Base-by-base conservation (phyloP, 2,113 vertebrate genomes). In the Sinocyclocheilus grahami region DNA sequence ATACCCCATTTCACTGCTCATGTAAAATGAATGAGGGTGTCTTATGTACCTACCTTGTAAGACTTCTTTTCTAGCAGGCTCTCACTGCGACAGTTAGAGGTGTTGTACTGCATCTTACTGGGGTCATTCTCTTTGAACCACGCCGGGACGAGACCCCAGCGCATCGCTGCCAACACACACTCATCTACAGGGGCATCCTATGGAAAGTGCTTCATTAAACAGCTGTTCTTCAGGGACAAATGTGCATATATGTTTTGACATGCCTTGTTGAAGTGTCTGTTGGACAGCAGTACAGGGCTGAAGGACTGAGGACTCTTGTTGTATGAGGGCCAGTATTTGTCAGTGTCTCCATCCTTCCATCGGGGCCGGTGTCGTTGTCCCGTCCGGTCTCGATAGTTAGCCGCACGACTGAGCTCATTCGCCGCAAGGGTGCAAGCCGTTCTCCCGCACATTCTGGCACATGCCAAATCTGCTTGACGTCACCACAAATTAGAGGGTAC, bases 51-150 rank as follows among this genome's bases (percentile, higher is more conserved):
- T 84, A 99, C 98, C 96, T 97, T 99, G 89, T 97, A 99, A 0
- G 97, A 95, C 53, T 93, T 95, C 84, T 97, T 99, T 91, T 95
- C 92, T 91, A 97, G 85, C 72, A 99, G 95, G 85, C 94, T 97
- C 42, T 99, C 98, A 0, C 97, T 97, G 83, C 98, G 97, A 85
- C 98, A 99, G 90, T 99, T 99, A 86, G 89, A 96, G 63, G 96
- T 99, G 63, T 93, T 98, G 91, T 95, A 98, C 20, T 92, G 95
- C 95, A 99, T 95, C 87, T 97, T 97, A 82, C 91, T 96, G 14
- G 96, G 97, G 89, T 97, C 94, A 0, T 84, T 87, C 81, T 97
- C 95, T 84, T 92, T 97, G 91, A 98, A 99, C 98, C 98, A 99
- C 24, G 94, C 90, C 1, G 98, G 98, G 33, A 99, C 83, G 24